Conservation (phyloP, 2,888 invertebrate genomes). For the Aleiodes testaceus region DNA sequence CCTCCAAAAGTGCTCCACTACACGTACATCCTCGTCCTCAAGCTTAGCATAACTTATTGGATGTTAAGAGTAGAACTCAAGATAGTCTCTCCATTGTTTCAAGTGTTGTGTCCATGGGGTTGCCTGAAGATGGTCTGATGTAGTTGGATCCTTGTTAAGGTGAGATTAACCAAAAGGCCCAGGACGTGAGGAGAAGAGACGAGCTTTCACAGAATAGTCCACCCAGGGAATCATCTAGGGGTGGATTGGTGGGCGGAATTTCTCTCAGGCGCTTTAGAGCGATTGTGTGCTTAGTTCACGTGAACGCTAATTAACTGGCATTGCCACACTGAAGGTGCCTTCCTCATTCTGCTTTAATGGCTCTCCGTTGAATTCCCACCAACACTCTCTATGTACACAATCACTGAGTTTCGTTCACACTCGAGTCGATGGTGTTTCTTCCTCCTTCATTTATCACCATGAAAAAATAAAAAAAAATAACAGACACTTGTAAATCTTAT, state of each 20-base stretch:
- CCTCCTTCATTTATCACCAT: too few species aligned
- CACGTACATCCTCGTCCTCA: neutral
- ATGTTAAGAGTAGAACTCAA: conserved; percentile 22
- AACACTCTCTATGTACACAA: conserved; percentile 17
- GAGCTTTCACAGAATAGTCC: neutral
- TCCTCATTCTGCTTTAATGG: conserved; percentile 21
- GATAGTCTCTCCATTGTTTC: conserved; percentile 10
- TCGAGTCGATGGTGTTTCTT: too few species aligned
- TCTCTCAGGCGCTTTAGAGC: conserved; percentile 1
- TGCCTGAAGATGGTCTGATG: conserved; percentile 45
- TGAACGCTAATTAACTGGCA: conserved; percentile 42
- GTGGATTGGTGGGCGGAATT: conserved; percentile 27
- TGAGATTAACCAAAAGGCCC: conserved; percentile 60
- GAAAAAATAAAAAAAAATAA: neutral
- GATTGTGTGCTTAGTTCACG: conserved; percentile 37
- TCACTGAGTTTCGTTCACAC: neutral
- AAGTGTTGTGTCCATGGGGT: conserved; percentile 8
- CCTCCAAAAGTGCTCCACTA: conserved; percentile 2
- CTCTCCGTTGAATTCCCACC: conserved; percentile 23
- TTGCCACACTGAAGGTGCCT: conserved; percentile 25
- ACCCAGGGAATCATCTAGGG: conserved; percentile 27
- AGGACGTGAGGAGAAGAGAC: conserved; percentile 25
- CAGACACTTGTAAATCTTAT: neutral
- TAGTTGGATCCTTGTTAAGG: conserved; percentile 63
- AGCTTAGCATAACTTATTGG: conserved; percentile 12